Percentiles rank a stretch among this genome's conserved stretches.
Evolutionary conservation across 2,888 invertebrate species (phyloP).

Genomic region (Cosmia pyralina): DNA sequence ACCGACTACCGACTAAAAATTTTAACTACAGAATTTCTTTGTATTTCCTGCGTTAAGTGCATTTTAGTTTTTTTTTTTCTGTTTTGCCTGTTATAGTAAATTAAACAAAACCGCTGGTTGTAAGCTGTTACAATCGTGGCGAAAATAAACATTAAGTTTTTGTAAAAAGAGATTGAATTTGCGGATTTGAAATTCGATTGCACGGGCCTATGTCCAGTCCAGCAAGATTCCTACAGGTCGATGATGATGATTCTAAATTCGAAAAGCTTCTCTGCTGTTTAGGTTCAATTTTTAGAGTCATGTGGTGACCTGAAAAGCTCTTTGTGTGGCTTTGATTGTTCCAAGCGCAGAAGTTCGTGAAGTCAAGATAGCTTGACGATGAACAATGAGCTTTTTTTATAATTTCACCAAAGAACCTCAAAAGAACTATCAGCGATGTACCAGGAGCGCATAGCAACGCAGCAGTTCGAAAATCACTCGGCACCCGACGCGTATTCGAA

Average conservation of each 20-base stretch:
- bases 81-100: not conserved
- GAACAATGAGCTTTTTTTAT: not conserved
- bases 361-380: not conserved
- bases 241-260: not conserved
- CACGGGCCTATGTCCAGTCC: not conserved
- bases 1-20: too few relatives aligned
- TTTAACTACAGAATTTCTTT: too few relatives aligned
- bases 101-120: not conserved
- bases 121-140: not conserved
- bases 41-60: too few relatives aligned
- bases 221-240: not conserved
- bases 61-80: not conserved
- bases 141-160: not conserved
- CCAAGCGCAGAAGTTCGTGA: too few relatives aligned
- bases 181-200: not conserved
- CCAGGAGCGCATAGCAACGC: slow-evolving; percentile 81
- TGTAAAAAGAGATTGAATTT: not conserved
- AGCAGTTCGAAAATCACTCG: slow-evolving; percentile 73
- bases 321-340: not conserved
- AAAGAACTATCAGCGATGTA: slow-evolving; percentile 59
- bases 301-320: not conserved
- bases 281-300: not conserved
- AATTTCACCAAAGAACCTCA: not conserved
- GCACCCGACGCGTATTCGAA: slow-evolving; percentile 84
- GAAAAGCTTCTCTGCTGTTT: not conserved